Evolutionary conservation across 53 echinoderm and acorn worm genomes (phyloP), one percentile per base, ranked within the genome.

Genomic region (Mesocentrotus franciscanus): DNA sequence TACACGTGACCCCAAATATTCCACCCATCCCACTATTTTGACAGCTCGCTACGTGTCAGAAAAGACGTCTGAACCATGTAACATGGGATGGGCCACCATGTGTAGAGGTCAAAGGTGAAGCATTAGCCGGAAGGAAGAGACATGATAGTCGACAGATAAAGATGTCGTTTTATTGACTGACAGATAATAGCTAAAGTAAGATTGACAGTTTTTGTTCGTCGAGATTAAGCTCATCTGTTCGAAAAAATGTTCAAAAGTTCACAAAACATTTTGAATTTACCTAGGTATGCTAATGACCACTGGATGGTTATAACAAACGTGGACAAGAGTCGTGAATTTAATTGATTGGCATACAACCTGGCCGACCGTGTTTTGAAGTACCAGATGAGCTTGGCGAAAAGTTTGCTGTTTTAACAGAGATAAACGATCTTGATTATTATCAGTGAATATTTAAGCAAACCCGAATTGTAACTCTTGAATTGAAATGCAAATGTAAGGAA

Each of bases 101-200:
- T 90, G 58, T 90, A 60, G 60, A 15, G 87, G 90, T 90, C 90
- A 90, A 60, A 60, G 90, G 58, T 90, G 12, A 90, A 60, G n/a
- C 58, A 20, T 90, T 60, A 57, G 90, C 90, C 90, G 90, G 90
- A 90, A 90, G 90, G 90, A 90, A 90, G 90, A 90, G 58, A 58
- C 90, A 58, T 90, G 90, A 90, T 90, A 90, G 60, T 60, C 24
- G 58, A 59, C 27, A 90, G 90, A 90, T 90, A 90, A 60, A 90
- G 90, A 90, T 90, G 90, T 90, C 90, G 4, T 58, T 17, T 29
- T 60, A 30, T 90, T 58, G 90, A 90, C 29, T 90, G 90, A 90
- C 90, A 90, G 90, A 60, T 90, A 58, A 59, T 29, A 33, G 15
- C 60, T 29, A 60, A 90, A 60, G 60, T 58, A 90, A 90, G 90